Percentiles rank a stretch among this genome's conserved stretches.
These are phyloP conservation scores for Gila robusta DNA, from an alignment of 2,797 vertebrate species.

Conservation along the genomic window DNA sequence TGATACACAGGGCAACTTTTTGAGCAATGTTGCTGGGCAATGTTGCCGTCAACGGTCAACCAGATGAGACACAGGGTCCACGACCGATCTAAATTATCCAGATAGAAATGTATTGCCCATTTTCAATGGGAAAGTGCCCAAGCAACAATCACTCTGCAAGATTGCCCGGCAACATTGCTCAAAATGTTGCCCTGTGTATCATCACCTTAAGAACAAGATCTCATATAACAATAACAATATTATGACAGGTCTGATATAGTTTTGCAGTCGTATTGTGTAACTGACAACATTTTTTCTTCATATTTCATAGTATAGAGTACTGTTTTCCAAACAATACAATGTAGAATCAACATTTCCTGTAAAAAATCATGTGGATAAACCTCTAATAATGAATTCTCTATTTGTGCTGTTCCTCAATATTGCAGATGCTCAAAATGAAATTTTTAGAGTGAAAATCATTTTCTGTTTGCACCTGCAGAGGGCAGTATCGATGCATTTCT, in stretches of 20 bases:
- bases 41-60: too few species aligned
- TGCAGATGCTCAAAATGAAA: neutral
- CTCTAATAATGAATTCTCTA: neutral
- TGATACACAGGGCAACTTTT: too few species aligned
- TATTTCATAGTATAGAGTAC: neutral
- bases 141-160: too few species aligned
- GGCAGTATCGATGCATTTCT: constrained; percentile 11
- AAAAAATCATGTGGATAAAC: neutral
- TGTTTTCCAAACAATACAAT: neutral
- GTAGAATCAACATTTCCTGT: neutral
- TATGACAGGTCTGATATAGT: neutral
- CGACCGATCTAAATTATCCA: too few species aligned
- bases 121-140: too few species aligned
- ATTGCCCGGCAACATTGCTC: too few species aligned
- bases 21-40: too few species aligned
- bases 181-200: too few species aligned
- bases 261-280: neutral
- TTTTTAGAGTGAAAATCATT: neutral
- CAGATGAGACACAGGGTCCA: too few species aligned
- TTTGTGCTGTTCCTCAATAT: neutral
- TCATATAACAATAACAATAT: neutral
- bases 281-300: neutral
- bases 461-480: constrained; percentile 11
- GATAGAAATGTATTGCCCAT: too few species aligned
- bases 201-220: neutral